Conservation (phyloP, 2,797 vertebrate genomes). For the Fistularia tabacaria region DNA sequence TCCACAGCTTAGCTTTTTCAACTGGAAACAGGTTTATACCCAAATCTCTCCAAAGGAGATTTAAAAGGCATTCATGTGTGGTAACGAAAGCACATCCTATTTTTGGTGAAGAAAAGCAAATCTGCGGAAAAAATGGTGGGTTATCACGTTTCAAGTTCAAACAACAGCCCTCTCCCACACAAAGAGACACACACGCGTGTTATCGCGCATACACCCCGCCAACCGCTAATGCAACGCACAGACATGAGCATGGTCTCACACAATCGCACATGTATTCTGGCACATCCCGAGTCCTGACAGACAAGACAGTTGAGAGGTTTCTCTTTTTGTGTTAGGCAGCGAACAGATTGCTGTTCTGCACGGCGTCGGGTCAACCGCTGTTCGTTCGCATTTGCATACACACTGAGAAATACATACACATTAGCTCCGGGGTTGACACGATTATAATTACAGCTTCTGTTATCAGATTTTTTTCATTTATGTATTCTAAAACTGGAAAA, state of each 20-base stretch:
- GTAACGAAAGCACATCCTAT: conserved; percentile 45
- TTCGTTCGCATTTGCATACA: conserved; percentile 25
- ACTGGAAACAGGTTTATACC: conserved; percentile 63
- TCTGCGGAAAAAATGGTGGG: conserved; percentile 29
- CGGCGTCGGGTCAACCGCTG: conserved; percentile 48
- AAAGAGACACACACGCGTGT: conserved; percentile 4
- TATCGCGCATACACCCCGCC: background rate
- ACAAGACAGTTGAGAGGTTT: background rate
- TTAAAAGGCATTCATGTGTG: conserved; percentile 57
- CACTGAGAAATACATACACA: conserved; percentile 4
- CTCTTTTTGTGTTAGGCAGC: conserved; percentile 2
- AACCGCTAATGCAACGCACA: no score
- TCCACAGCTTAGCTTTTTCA: conserved; percentile 58
- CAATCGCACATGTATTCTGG: background rate
- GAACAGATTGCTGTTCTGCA: conserved; percentile 59
- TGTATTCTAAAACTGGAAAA: conserved; percentile 30
- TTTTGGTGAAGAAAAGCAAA: conserved; percentile 50
- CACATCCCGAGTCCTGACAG: no score
- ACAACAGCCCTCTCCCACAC: conserved; percentile 10
- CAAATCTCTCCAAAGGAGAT: conserved; percentile 65
- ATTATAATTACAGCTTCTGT: conserved; percentile 29
- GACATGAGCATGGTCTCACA: no score
- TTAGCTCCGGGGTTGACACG: conserved; percentile 29
- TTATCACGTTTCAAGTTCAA: conserved; percentile 36
- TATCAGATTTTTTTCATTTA: conserved; percentile 44